Conservation (phyloP, 2,888 invertebrate species). For the Baccha elongata region DNA sequence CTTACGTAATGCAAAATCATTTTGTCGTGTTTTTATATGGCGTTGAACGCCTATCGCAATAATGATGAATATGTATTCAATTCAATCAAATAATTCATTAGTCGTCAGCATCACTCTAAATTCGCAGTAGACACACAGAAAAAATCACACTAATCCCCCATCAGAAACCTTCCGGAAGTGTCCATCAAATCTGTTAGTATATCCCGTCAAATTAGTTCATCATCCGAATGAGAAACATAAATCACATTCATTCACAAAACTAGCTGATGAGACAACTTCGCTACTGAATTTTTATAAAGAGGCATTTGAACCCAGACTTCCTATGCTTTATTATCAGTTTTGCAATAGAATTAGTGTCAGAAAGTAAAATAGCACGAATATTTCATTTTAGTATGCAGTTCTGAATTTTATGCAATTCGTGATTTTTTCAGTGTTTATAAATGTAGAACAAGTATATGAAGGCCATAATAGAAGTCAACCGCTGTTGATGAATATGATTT, state of each 20-base stretch:
- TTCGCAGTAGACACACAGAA: not conserved
- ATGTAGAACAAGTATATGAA: no score
- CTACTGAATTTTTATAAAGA: slow-evolving; percentile 6
- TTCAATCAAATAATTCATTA: not conserved
- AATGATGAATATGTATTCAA: no score
- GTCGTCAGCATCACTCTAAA: not conserved
- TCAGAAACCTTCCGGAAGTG: slow-evolving; percentile 54
- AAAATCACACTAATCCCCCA: slow-evolving; percentile 38
- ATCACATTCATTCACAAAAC: slow-evolving; percentile 50
- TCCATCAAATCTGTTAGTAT: slow-evolving; percentile 44
- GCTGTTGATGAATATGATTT: no score
- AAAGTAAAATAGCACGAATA: no score
- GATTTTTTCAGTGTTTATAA: no score
- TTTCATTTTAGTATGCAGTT: no score
- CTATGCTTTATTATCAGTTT: slow-evolving; percentile 28
- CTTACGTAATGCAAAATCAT: no score
- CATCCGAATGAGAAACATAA: slow-evolving; percentile 45
- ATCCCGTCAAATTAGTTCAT: slow-evolving; percentile 40
- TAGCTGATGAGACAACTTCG: slow-evolving; percentile 44
- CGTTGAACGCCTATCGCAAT: no score
- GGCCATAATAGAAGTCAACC: no score
- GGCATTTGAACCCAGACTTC: slow-evolving; percentile 28
- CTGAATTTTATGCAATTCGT: no score
- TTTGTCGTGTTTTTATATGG: no score
- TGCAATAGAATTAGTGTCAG: slow-evolving; percentile 23